Evolutionary conservation across 2,888 invertebrate genomes (phyloP), one percentile per base, ranked within the genome.

Genomic region (Sphaeridia pumilis): DNA sequence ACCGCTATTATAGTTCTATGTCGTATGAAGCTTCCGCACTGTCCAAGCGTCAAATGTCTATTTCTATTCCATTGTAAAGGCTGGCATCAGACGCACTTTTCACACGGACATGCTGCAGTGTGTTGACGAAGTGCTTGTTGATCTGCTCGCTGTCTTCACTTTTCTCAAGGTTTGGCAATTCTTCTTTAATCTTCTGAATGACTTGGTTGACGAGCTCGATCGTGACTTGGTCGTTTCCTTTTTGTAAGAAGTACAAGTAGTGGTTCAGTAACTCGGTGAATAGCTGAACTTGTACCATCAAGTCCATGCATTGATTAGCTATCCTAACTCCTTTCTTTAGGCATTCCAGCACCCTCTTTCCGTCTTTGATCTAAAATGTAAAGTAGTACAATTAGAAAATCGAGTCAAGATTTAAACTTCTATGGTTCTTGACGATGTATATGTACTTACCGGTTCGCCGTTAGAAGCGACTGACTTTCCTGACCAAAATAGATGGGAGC

Each of bases 401-500:
- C 31, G 14, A 31, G 14, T 38, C 38, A 38, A 38, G 38, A 17
- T 38, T 14, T n/a, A n/a, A n/a, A n/a, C n/a, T n/a, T n/a, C 5
- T 5, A 14, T 27, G 7, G 3, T 41, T 41, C 28, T 17, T 38
- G 2, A 27, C 2, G 27, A 42, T 5, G n/a, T n/a, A n/a, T n/a
- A n/a, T n/a, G n/a, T n/a, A 50, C 56, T 55, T 65, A 74, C 75
- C 66, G 74, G 75, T 65, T 74, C 69, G 42, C 74, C 75, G 17
- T 67, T 69, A 4, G 72, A 71, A 28, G 70, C 72, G 21, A 72
- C 67, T 46, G 75, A 76, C 66, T 84, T 81, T 17, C 87, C 89
- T 59, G 90, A 90, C 98, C 98, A 98, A 75, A 95, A 98, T 56
- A 99, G 78, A 70, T 95, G 92, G 0, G 97, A 87, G 69, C 93